phyloP scores from a whole-genome alignment of 2,113 vertebrate genomes.

The Xiphophorus maculatus region DNA sequence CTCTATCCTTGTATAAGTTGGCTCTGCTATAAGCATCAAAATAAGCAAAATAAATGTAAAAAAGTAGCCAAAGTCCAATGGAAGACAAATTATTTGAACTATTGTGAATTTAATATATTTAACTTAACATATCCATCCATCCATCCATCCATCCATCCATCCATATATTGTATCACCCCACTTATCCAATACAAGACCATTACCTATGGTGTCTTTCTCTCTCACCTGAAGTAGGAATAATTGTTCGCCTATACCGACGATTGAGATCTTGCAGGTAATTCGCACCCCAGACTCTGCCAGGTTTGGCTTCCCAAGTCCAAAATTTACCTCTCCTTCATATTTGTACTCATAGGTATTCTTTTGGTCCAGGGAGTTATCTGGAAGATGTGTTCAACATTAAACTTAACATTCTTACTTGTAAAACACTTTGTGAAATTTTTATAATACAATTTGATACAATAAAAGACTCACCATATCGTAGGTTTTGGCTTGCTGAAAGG shows the following conservation, averaged over 20 bases:
- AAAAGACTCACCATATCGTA: slow-evolving; percentile 74
- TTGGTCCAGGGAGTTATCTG: slow-evolving; percentile 70
- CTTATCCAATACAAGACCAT: not conserved
- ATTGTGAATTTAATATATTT: too few relatives aligned
- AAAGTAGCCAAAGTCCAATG: too few relatives aligned
- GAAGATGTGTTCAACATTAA: slow-evolving; percentile 31
- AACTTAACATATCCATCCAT: not conserved
- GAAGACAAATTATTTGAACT: too few relatives aligned
- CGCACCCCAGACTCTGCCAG: slow-evolving; percentile 70
- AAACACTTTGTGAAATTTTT: not conserved
- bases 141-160: not conserved
- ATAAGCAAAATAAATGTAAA: too few relatives aligned
- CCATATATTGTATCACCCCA: not conserved
- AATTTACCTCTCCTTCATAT: slow-evolving; percentile 74
- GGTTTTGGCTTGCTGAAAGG: slow-evolving; percentile 69
- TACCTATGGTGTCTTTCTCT: not conserved
- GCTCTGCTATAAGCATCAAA: too few relatives aligned
- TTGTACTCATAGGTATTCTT: slow-evolving; percentile 78
- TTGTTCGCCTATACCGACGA: slow-evolving; percentile 59
- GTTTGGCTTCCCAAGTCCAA: slow-evolving; percentile 70
- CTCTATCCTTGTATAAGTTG: too few relatives aligned
- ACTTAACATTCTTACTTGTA: not conserved
- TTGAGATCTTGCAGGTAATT: slow-evolving; percentile 71
- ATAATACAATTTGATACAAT: not conserved
- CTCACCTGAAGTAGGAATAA: slow-evolving; percentile 76